phyloP scores from a whole-genome alignment of 37 sponge, comb jelly and placozoan genomes.

The Agelas oroides region DNA sequence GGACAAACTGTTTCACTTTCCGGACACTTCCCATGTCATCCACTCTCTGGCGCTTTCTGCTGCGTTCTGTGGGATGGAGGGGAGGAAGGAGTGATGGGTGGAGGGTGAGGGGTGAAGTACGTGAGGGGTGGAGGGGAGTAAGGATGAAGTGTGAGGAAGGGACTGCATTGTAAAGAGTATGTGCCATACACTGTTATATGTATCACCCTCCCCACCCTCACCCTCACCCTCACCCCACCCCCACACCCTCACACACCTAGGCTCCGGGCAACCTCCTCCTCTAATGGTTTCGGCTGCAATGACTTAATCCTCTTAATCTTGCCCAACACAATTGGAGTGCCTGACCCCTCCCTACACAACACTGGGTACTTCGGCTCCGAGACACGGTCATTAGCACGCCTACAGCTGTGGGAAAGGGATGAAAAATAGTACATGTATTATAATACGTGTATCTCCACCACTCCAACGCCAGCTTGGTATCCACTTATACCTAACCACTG shows the following conservation, averaged over 20 bases:
- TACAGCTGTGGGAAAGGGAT: conserved; percentile 34
- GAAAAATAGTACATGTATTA: too few species aligned
- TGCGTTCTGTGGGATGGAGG: conserved; percentile 3
- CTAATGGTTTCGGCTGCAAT: conserved; percentile 81
- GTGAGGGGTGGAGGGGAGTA: background rate
- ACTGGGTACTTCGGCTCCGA: conserved; percentile 85
- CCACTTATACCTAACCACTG: too few species aligned
- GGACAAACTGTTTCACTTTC: too few species aligned
- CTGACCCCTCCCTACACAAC: conserved; percentile 13
- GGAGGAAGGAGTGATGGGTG: background rate
- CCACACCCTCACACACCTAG: conserved; percentile 36
- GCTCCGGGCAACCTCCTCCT: conserved; percentile 64
- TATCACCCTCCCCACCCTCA: too few species aligned
- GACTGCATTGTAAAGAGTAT: too few species aligned
- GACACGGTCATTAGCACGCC: conserved; percentile 44
- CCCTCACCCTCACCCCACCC: too few species aligned
- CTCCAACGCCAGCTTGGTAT: too few species aligned
- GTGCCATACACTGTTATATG: too few species aligned
- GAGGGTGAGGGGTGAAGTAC: background rate
- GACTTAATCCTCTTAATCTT: conserved; percentile 79
- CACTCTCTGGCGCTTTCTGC: background rate
- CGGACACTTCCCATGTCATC: background rate
- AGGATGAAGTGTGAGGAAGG: too few species aligned
- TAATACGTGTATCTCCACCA: too few species aligned
- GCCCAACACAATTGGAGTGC: conserved; percentile 59